phyloP scores from a whole-genome alignment of 2,113 vertebrate genomes.

The Halichoerus grypus region DNA sequence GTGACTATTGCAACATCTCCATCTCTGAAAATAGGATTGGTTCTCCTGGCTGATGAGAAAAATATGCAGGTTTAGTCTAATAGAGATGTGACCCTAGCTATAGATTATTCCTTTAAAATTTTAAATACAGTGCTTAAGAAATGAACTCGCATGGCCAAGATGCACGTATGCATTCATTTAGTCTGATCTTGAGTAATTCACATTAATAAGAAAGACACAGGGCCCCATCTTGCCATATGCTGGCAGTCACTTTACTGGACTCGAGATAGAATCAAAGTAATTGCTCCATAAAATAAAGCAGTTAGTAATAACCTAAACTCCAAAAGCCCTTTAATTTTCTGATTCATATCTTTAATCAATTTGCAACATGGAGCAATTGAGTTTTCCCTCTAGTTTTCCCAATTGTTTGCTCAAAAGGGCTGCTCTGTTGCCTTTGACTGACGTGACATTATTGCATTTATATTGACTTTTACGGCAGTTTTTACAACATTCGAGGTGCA shows the following conservation, averaged over 20 bases:
- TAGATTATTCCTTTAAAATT: constrained; percentile 46
- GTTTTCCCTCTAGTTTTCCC: constrained; percentile 81
- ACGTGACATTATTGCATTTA: constrained; percentile 82
- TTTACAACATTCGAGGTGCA: constrained; percentile 85
- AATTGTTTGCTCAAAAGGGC: constrained; percentile 83
- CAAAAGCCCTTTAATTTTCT: constrained; percentile 86
- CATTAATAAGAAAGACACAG: constrained; percentile 64
- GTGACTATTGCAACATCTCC: neutral
- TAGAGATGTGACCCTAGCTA: neutral
- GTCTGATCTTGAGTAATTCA: constrained; percentile 23
- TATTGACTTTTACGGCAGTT: constrained; percentile 84
- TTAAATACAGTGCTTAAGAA: constrained; percentile 44
- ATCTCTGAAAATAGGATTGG: neutral
- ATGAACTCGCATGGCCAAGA: constrained; percentile 47
- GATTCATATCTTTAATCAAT: constrained; percentile 87
- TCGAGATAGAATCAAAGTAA: constrained; percentile 83
- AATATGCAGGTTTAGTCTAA: constrained; percentile 3
- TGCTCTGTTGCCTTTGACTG: constrained; percentile 81
- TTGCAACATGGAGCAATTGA: constrained; percentile 78
- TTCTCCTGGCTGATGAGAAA: neutral
- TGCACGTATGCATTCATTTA: neutral
- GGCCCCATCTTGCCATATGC: neutral
- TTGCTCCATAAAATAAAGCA: constrained; percentile 82
- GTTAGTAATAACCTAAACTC: constrained; percentile 82
- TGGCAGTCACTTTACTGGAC: constrained; percentile 67